Base-by-base conservation (phyloP, 2,113 vertebrate genomes). In the Hipposideros armiger region DNA sequence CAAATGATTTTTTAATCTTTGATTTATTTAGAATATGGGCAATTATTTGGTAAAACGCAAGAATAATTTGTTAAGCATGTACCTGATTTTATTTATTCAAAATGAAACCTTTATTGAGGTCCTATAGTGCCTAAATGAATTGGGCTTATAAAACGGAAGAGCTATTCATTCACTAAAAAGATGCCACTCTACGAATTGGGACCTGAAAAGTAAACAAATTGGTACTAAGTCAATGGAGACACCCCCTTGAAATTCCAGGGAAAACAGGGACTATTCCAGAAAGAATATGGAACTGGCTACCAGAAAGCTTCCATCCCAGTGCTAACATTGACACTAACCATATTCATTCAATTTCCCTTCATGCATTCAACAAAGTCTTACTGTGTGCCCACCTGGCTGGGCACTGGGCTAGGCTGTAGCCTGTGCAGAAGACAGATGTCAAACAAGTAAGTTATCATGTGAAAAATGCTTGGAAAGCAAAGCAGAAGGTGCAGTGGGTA, bases 1-100 rank as follows among this genome's bases (percentile, higher is more conserved):
- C 76, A 84, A 87, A 76, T 45, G 77, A 92, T 70, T 64, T 95
- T 40, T 92, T 67, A 70, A 82, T 78, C 85, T 74, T 73, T 69
- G 88, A 67, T 45, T 81, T 80, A 64, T 67, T 94, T 92, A 73
- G 17, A 83, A 78, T 22, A 47, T 3, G 40, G n/a, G n/a, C 60
- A 85, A 56, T 77, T 77, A 56, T 77, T 77, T 85, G 70, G 32
- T 73, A 87, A 94, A 80, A 72, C n/a, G 22, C 24, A 73, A 60
- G 47, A 77, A 67, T 30, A 87, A 62, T 42, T 30, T 90, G 15
- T 76, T 73, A 95, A 62, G 19, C 67, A 26, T 7, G 52, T 9
- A 66, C 30, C 77, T 67, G 60, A 88, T n/a, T n/a, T 72, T 62
- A 81, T 20, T 85, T 30, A 88, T 50, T 73, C 40, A 47, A 83